These are phyloP conservation scores for Desoria tigrina DNA, from an alignment of 2,888 invertebrate species.

Conservation along the genomic window DNA sequence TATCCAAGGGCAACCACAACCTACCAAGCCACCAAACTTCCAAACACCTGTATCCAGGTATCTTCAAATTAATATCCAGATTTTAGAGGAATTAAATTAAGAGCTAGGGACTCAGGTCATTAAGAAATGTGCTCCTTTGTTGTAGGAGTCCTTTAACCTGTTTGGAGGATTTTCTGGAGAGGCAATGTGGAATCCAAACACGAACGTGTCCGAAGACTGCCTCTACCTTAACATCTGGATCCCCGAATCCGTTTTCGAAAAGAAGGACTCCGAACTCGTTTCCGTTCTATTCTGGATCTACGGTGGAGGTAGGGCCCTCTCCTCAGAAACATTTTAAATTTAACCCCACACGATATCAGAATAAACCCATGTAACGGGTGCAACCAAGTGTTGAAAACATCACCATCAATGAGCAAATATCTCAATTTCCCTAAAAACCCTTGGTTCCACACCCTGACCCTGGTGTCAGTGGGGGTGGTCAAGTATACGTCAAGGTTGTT, in stretches of 20 bases:
- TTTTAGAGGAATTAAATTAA: background rate
- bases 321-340: no score
- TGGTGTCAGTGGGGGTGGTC: no score
- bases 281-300: slow-evolving; percentile 41
- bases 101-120: background rate
- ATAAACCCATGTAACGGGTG: no score
- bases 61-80: background rate
- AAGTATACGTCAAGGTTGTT: no score
- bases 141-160: background rate
- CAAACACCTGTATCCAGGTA: slow-evolving; percentile 67
- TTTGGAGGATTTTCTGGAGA: background rate
- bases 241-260: slow-evolving; percentile 32
- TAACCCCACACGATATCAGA: no score
- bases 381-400: no score
- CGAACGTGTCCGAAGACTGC: slow-evolving; percentile 42
- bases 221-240: slow-evolving; percentile 46
- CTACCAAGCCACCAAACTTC: slow-evolving; percentile 74
- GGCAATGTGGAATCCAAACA: slow-evolving; percentile 36
- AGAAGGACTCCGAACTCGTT: slow-evolving; percentile 21
- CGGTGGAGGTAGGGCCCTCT: no score
- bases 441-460: no score
- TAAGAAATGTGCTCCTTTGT: no score
- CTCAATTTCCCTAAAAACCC: no score
- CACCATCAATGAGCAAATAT: no score
- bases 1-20: no score